A percentile compares a stretch with the other conserved stretches of the same genome.
These are phyloP conservation scores for Heterocephalus glaber DNA, from an alignment of 2,113 vertebrate species.

Conservation along the genomic window DNA sequence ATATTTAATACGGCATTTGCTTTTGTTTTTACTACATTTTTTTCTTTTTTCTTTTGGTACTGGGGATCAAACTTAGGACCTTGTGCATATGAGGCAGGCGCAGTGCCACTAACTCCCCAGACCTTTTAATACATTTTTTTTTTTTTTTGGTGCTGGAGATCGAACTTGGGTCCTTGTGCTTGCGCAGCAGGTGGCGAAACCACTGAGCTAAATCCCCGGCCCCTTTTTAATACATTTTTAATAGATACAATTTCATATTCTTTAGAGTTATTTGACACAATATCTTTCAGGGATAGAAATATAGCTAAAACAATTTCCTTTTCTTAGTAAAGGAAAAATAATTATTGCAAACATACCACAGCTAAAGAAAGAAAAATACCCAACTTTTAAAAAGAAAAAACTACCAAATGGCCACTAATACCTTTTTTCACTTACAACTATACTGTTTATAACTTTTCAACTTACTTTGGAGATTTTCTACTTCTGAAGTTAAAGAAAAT, in stretches of 20 bases:
- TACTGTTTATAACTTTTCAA: not conserved
- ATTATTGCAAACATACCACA: not conserved
- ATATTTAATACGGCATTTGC: not conserved
- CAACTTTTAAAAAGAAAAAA: not conserved
- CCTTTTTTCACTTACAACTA: not conserved
- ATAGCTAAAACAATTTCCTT: slow-evolving; percentile 39
- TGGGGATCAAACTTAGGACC: too few relatives aligned
- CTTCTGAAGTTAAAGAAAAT: not conserved
- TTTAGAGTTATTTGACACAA: slow-evolving; percentile 5
- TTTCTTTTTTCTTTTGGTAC: too few relatives aligned
- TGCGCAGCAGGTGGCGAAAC: too few relatives aligned
- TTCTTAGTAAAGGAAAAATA: slow-evolving; percentile 41
- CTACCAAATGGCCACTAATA: not conserved
- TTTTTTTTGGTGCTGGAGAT: too few relatives aligned
- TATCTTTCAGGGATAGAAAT: not conserved
- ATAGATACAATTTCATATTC: not conserved
- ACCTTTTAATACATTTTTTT: too few relatives aligned
- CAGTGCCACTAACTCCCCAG: too few relatives aligned
- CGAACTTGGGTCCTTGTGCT: too few relatives aligned
- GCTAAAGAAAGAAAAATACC: not conserved
- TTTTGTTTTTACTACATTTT: too few relatives aligned
- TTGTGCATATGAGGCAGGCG: too few relatives aligned
- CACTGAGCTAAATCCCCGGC: too few relatives aligned
- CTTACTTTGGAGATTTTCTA: not conserved
- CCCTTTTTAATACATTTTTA: not conserved